Base-by-base conservation (phyloP, 1,140 invertebrate species). In the Drosophila sproati region DNA sequence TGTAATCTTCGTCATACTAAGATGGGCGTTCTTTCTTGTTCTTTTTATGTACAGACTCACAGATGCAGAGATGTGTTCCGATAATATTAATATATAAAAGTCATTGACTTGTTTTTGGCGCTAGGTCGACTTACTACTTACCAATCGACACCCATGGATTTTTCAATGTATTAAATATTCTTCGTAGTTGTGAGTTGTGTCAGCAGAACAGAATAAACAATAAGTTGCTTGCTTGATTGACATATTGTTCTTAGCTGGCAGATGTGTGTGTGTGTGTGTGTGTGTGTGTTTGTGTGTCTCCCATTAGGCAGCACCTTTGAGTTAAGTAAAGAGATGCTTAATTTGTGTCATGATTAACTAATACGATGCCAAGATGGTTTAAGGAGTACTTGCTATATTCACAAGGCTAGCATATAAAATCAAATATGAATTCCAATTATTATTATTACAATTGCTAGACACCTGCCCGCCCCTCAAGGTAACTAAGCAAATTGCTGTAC, bases 281-380 rank as follows among this genome's bases (percentile, higher is more conserved):
- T 6, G 20, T 20, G 20, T 20, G 20, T 20, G 20, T 35, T 8
- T 8, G 20, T 39, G 12, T 43, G 54, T 6, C n/a, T 29, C 10
- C 35, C 29, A 12, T 3, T 57, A 12, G 12, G n/a, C 31, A 12
- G 31, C 32, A 5, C 35, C 20, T 29, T 8, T 37, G 31, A 37
- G 51, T 29, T 56, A 34, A 28, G 45, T 39, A 28, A 45, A 37
- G 51, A 55, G 62, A 47, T 57, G 31, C 39, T 41, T 47, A 47
- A 55, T 48, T 63, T 48, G 34, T 8, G 41, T n/a, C 59, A 48
- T 63, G 45, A 71, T 71, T 63, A 63, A 55, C 59, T 48, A 62
- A 62, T 63, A 51, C 55, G 48, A 55, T 52, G 28, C 34, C 32
- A 31, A 35, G 12, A 20, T 20, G 20, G 4, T 10, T n/a, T 43